phyloP scores from a whole-genome alignment of 2,113 vertebrate species.

The Ctenodactylus gundi region DNA sequence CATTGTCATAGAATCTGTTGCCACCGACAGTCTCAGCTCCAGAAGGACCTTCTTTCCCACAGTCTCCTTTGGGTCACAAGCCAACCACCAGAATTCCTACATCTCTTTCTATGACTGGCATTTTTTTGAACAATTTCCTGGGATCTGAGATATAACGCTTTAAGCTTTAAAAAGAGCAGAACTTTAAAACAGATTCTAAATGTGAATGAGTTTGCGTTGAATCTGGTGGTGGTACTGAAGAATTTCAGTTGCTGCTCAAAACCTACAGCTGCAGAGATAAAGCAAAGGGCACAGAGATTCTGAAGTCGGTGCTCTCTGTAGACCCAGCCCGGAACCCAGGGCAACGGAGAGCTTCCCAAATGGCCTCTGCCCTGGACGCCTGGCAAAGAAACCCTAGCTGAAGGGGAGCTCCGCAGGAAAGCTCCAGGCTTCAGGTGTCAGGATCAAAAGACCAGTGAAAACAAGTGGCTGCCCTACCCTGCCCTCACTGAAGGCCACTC shows the following conservation, averaged over 20 bases:
- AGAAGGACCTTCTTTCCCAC: neutral
- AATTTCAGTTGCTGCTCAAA: neutral
- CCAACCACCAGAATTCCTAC: neutral
- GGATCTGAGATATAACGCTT: neutral
- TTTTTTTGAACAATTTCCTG: neutral
- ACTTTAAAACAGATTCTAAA: neutral
- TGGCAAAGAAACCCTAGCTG: neutral
- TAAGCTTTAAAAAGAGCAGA: neutral
- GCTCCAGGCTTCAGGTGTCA: neutral
- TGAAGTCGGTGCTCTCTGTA: neutral
- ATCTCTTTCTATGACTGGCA: neutral
- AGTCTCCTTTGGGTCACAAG: neutral
- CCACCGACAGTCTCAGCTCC: neutral
- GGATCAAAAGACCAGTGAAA: conserved; percentile 7
- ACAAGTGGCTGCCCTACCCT: neutral
- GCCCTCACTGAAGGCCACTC: neutral
- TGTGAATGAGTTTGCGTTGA: neutral
- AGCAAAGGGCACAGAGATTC: neutral
- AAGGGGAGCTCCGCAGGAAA: neutral
- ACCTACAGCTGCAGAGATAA: neutral
- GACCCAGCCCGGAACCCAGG: neutral
- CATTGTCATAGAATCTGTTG: neutral
- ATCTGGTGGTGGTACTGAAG: neutral
- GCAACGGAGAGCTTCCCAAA: neutral
- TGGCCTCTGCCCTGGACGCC: neutral